Evolutionary conservation across 2,797 vertebrate genomes (phyloP), one percentile per base, ranked within the genome.

Genomic region (Rhinella marina): DNA sequence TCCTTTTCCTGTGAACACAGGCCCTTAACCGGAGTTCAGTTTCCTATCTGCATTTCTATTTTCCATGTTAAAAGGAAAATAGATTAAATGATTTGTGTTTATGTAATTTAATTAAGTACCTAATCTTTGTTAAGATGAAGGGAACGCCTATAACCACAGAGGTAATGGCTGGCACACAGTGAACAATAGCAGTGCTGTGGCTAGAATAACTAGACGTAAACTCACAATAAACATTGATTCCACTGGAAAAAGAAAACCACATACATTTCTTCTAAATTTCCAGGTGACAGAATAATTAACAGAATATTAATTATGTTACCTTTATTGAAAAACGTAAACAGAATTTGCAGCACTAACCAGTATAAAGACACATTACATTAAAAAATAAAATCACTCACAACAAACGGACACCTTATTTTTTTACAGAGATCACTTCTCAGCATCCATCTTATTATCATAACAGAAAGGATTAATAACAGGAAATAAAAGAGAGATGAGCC

Each of bases 1-100:
- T 84, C 82, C 82, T 84, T 57, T 84, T 73, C 82, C 82, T 73
- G 52, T 41, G 14, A 57, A 57, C 2, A 57, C 19, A 82, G 25
- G 64, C 66, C 66, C 32, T 29, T 19, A 84, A 72, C n/a, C 13
- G 27, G 29, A 23, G 19, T 84, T 73, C 7, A 48, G 61, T 72
- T 84, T 76, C 82, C 82, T 32, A 48, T 84, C 19, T 84, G 19
- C 11, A 23, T 32, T 52, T 66, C 13, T 73, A 14, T 84, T 73
- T 84, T 84, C 68, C 82, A 84, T 70, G 70, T 59, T 59, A 48
- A 75, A 61, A 57, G 68, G 21, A 84, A 73, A 75, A 48, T 41
- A 61, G 70, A 76, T 56, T 14, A 73, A 75, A 68, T 84, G 54
- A 84, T 75, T 57, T 61, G 21, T 59, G 29, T 61, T 57, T 76